phyloP scores from a whole-genome alignment of 2,113 vertebrate genomes.

The Plotosus lineatus region DNA sequence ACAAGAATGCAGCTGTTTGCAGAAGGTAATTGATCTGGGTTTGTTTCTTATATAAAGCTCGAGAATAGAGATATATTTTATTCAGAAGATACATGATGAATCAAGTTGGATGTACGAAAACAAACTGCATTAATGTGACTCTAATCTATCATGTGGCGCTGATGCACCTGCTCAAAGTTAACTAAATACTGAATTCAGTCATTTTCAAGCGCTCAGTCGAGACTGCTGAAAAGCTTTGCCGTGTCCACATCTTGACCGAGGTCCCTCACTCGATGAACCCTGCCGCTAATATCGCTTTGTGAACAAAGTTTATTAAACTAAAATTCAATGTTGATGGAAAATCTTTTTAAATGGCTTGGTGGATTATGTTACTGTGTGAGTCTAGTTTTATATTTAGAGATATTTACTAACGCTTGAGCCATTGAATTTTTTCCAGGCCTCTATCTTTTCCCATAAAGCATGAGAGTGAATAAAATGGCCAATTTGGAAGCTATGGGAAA shows the following conservation, averaged over 20 bases:
- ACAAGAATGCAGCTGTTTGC: background rate
- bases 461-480: conserved; percentile 42
- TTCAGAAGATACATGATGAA: too few relatives aligned
- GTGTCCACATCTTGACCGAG: background rate
- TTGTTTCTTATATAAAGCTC: background rate
- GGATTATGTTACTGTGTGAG: background rate
- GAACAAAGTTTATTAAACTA: background rate
- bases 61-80: too few relatives aligned
- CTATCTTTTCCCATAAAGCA: conserved; percentile 49
- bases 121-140: background rate
- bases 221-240: background rate
- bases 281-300: background rate
- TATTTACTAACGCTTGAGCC: conserved; percentile 45
- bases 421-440: conserved; percentile 6
- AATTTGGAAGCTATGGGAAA: conserved; percentile 45
- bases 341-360: conserved; percentile 24
- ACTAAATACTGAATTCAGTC: background rate
- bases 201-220: background rate
- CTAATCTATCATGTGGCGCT: background rate
- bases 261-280: background rate
- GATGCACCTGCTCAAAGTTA: background rate
- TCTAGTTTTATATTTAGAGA: conserved; percentile 7
- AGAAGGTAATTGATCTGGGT: background rate
- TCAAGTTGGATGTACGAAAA: background rate
- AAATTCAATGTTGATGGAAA: background rate